Base-by-base conservation (phyloP, 2,113 vertebrate species). In the Ptilonorhynchus violaceus region DNA sequence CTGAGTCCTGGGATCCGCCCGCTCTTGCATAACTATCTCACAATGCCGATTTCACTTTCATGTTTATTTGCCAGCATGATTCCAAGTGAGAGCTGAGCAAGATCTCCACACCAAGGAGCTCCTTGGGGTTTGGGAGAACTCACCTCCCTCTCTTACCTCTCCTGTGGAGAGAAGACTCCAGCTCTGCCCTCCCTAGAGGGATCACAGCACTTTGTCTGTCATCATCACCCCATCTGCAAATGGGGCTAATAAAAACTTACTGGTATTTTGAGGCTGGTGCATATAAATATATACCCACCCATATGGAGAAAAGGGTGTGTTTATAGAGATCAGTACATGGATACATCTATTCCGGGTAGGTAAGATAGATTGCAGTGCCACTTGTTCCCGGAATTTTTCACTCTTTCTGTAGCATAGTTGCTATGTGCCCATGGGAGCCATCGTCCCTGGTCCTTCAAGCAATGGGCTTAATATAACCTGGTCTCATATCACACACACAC, bases 1-100 rank as follows among this genome's bases (percentile, higher is more conserved):
- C 96, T 96, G 31, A 62, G 95, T 93, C 69, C 86, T 2, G 81
- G 85, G 92, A 96, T 92, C 97, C 94, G 97, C 96, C 96, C 94
- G 88, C 93, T 96, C 97, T 98, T 97, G 95, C 96, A 86, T 96
- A 97, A 95, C 81, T 15, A 11, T 81, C 89, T 89, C 92, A 78
- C 89, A 95, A 94, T 95, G 42, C 85, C 6, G 8, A 92, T 94
- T 93, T 95, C 86, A 96, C 92, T 96, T 95, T 95, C 92, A 47
- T 91, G 89, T 97, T 93, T 95, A 76, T 93, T 85, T 94, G 91
- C 78, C 73, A 90, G 76, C 76, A 12, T 25, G 77, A 91, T 86
- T 94, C 73, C 66, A 87, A 60, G 88, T 1, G 25, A 62, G 75
- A 94, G 52, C 95, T 52, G 85, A 81, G 87, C 72, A 47, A 33